Conservation (phyloP, 2,113 vertebrate genomes). For the Pelobates fuscus region DNA sequence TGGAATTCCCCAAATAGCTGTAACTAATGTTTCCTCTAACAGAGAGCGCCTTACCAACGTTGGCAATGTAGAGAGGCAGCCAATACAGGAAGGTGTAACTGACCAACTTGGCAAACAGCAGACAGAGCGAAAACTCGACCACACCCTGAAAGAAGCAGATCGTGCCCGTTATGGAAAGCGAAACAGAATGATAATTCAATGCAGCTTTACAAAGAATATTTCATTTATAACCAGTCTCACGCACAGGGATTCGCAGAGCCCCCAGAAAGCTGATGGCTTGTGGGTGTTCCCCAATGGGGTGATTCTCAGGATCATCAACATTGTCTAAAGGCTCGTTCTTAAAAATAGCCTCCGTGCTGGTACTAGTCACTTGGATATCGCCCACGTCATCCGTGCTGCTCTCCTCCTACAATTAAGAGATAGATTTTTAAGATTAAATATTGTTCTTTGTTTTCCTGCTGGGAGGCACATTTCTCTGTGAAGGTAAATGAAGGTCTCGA, state of each 20-base stretch:
- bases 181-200: too few relatives aligned
- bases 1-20: too few relatives aligned
- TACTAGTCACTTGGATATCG: not conserved
- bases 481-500: not conserved
- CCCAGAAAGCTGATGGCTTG: constrained; percentile 88
- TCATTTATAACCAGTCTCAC: constrained; percentile 53
- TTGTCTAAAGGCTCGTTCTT: constrained; percentile 44
- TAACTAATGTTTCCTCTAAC: too few relatives aligned
- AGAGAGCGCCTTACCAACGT: constrained; percentile 78
- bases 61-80: constrained; percentile 94
- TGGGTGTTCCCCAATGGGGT: constrained; percentile 49
- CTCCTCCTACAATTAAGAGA: constrained; percentile 3
- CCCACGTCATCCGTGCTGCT: not conserved
- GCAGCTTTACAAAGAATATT: too few relatives aligned
- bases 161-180: too few relatives aligned
- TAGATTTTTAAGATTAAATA: too few relatives aligned
- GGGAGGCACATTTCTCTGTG: too few relatives aligned
- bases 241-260: constrained; percentile 90
- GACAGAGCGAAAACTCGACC: constrained; percentile 91
- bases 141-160: constrained; percentile 75
- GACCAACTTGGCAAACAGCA: constrained; percentile 96
- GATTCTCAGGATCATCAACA: not conserved
- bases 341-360: constrained; percentile 59
- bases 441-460: too few relatives aligned
- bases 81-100: constrained; percentile 98